Base-by-base conservation (phyloP, 1,140 invertebrate genomes). In the Adoxophyes honmai region DNA sequence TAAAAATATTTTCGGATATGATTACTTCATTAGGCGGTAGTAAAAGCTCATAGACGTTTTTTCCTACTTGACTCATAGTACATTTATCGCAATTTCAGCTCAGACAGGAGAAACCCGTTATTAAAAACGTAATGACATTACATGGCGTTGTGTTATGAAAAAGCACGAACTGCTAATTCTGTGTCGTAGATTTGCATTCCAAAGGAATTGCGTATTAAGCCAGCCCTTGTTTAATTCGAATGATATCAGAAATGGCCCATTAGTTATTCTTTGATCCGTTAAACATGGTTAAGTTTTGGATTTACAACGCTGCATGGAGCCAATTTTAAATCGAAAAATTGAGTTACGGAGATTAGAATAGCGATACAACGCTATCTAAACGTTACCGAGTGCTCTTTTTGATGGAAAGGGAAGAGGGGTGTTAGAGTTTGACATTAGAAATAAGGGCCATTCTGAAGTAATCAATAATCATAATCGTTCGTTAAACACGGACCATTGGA, bases 241-340 rank as follows among this genome's bases (percentile, higher is more conserved):
- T 44, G 16, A 48, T 5, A 4, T 48, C 18, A 28, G 11, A 28
- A 48, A 48, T 44, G 21, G n/a, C 11, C 18, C 5, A 18, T 48
- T 48, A 11, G 42, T 6, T n/a, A 6, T 28, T 18, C 11, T 48
- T 48, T 48, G 42, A 48, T 48, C 42, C 42, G 16, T 48, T 48
- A 33, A 48, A 48, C 11, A 28, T 16, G 18, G 42, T 48, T 48
- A 48, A n/a, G 5, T 11, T n/a, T 48, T 28, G 16, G 18, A 48
- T 48, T 48, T 16, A 33, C 6, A n/a, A 21, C 42, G 1, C 42
- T 21, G 42, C 42, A 13, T 10, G 42, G 42, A 28, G 42, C 10
- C 7, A n/a, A 11, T 44, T 42, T 44, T 16, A 4, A n/a, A 16
- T 44, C n/a, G 10, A 7, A 10, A 48, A 28, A 9, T 48, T 11